Evolutionary conservation across 2,113 vertebrate species (phyloP).

Genomic region (Pelecanoides urinatrix): DNA sequence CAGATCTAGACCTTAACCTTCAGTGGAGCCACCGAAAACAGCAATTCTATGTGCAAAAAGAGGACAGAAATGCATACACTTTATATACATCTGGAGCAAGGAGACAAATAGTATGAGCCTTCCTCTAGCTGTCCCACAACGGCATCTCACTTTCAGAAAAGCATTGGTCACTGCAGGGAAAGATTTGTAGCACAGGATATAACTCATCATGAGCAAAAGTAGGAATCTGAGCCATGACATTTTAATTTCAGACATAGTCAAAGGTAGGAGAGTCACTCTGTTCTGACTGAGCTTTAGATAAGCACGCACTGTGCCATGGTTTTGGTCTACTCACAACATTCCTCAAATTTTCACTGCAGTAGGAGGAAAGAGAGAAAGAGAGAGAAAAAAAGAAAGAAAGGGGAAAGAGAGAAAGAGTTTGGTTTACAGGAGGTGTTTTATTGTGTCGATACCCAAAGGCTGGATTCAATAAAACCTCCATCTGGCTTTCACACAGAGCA

Average conservation of each 20-base stretch:
- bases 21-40: background rate
- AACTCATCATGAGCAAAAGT: constrained; percentile 1
- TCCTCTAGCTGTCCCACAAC: background rate
- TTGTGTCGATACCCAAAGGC: constrained; percentile 29
- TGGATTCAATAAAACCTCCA: constrained; percentile 57
- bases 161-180: background rate
- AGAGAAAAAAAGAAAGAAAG: background rate
- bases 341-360: constrained; percentile 49
- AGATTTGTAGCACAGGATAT: background rate
- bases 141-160: background rate
- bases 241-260: background rate
- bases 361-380: background rate
- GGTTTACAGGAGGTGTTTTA: constrained; percentile 58
- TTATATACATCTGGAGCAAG: accelerated
- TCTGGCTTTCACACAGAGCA: constrained; percentile 19
- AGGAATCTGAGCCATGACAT: constrained; percentile 11
- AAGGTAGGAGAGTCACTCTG: constrained; percentile 25
- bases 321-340: constrained; percentile 25
- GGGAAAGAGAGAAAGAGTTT: background rate
- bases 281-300: constrained; percentile 35
- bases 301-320: background rate
- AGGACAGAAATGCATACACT: background rate
- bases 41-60: accelerated
- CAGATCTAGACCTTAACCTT: background rate
- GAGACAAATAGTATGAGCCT: background rate